A percentile compares a stretch with the other conserved stretches of the same genome.
These are phyloP conservation scores for Crossaster papposus DNA, from an alignment of 53 echinoderm and acorn worm species.

Conservation along the genomic window DNA sequence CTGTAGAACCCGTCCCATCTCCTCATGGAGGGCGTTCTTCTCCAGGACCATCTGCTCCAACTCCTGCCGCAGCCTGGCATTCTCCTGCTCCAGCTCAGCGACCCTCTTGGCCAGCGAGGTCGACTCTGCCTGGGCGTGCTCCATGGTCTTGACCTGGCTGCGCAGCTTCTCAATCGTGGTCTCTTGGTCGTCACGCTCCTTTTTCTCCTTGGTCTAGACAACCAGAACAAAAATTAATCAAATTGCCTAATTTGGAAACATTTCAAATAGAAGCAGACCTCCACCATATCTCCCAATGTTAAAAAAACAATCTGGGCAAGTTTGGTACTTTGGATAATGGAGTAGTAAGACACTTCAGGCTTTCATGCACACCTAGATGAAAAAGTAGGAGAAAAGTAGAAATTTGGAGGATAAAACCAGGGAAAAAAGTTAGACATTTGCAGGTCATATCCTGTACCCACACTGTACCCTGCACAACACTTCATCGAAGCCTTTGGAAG, in stretches of 20 bases:
- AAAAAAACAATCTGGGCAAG: too few species aligned
- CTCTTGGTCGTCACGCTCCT: conserved; percentile 65
- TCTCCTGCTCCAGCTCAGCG: conserved; percentile 74
- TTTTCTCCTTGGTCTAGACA: conserved; percentile 78
- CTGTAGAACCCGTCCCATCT: conserved; percentile 72
- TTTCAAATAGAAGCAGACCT: too few species aligned
- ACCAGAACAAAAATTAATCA: background rate
- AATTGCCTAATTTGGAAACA: background rate
- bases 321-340: too few species aligned
- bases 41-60: conserved; percentile 74
- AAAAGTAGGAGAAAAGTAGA: too few species aligned
- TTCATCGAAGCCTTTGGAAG: too few species aligned
- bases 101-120: conserved; percentile 70
- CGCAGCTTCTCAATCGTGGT: conserved; percentile 71
- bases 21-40: conserved; percentile 74
- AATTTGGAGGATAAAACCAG: too few species aligned
- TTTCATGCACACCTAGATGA: too few species aligned
- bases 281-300: too few species aligned
- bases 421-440: too few species aligned
- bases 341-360: too few species aligned
- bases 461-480: too few species aligned
- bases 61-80: conserved; percentile 77
- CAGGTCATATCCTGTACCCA: too few species aligned
- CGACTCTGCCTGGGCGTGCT: conserved; percentile 70
- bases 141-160: conserved; percentile 68